phyloP scores from a whole-genome alignment of 2,797 vertebrate species.

The Ciconia nigra region DNA sequence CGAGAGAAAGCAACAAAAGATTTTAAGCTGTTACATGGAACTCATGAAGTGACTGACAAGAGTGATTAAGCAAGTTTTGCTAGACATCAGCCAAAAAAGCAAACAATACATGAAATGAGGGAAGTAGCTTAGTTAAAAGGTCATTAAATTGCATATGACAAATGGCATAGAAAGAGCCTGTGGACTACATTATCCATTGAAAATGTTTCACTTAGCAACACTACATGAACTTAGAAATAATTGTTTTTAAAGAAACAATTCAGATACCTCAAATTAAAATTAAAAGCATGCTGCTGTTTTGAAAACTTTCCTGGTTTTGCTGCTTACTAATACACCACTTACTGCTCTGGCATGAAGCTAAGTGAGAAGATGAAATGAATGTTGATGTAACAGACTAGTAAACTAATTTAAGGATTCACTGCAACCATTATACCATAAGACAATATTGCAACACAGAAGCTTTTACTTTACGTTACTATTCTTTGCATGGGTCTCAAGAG shows the following conservation, averaged over 20 bases:
- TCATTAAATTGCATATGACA: slow-evolving; percentile 56
- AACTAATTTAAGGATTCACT: slow-evolving; percentile 71
- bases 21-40: slow-evolving; percentile 16
- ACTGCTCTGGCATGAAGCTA: slow-evolving; percentile 63
- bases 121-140: slow-evolving; percentile 42
- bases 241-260: slow-evolving; percentile 34
- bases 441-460: slow-evolving; percentile 49
- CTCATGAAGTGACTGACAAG: not conserved
- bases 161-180: slow-evolving; percentile 46
- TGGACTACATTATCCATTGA: slow-evolving; percentile 46
- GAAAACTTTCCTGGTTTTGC: slow-evolving; percentile 62
- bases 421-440: slow-evolving; percentile 30
- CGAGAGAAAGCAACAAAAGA: slow-evolving; percentile 7
- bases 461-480: slow-evolving; percentile 64
- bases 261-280: slow-evolving; percentile 58
- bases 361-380: slow-evolving; percentile 65
- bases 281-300: slow-evolving; percentile 43
- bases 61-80: slow-evolving; percentile 49
- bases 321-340: slow-evolving; percentile 38
- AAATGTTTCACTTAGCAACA: slow-evolving; percentile 54
- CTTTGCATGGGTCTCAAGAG: slow-evolving; percentile 62
- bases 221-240: slow-evolving; percentile 51
- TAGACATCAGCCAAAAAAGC: slow-evolving; percentile 61
- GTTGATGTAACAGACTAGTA: slow-evolving; percentile 62
- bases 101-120: slow-evolving; percentile 53